phyloP scores from a whole-genome alignment of 2,888 invertebrate genomes.

The Leucophenga montana region DNA sequence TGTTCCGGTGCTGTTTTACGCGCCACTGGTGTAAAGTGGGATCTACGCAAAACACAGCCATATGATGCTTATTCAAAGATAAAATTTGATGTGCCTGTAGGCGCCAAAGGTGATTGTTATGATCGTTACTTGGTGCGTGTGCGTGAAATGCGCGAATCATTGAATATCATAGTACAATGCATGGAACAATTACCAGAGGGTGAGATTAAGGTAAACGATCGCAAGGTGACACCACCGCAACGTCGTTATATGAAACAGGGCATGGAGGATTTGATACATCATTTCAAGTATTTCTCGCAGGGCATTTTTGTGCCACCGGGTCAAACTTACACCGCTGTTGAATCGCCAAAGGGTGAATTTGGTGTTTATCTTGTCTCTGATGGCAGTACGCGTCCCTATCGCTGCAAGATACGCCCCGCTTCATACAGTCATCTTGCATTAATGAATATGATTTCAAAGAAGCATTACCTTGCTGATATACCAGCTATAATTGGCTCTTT shows the following conservation, averaged over 20 bases:
- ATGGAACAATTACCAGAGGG: conserved; percentile 88
- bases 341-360: conserved; percentile 90
- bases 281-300: conserved; percentile 89
- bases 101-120: conserved; percentile 87
- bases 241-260: conserved; percentile 87
- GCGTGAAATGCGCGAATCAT: conserved; percentile 84
- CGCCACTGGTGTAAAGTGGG: conserved; percentile 90
- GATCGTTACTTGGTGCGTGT: conserved; percentile 83
- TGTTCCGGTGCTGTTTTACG: conserved; percentile 85
- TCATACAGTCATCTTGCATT: conserved; percentile 79
- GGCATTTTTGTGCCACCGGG: conserved; percentile 91
- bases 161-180: conserved; percentile 86
- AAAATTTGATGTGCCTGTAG: conserved; percentile 89
- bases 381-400: conserved; percentile 84
- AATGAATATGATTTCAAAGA: conserved; percentile 77
- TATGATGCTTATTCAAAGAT: conserved; percentile 88
- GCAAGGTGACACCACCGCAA: conserved; percentile 83
- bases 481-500: conserved; percentile 83
- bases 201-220: conserved; percentile 85
- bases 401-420: conserved; percentile 77
- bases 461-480: conserved; percentile 84
- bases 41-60: conserved; percentile 85
- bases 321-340: conserved; percentile 83
- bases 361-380: conserved; percentile 91
- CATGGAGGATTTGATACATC: conserved; percentile 92